A percentile compares a stretch with the other conserved stretches of the same genome.
Conservation (phyloP, 2,113 vertebrate genomes). For the Gallinago jamesoni region DNA sequence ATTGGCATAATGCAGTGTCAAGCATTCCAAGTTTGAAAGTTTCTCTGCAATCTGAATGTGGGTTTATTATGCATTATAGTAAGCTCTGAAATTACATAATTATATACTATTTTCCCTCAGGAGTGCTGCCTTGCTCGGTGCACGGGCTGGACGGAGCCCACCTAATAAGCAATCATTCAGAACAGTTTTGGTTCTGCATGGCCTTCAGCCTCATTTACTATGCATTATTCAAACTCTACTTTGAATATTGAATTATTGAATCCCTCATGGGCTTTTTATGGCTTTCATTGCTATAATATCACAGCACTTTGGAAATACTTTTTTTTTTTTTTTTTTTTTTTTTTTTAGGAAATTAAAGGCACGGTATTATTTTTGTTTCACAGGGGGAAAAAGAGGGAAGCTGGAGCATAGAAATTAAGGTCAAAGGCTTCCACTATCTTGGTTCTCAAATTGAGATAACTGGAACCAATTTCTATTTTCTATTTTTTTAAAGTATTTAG, state of each 20-base stretch:
- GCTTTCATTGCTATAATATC: background rate
- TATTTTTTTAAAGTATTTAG: background rate
- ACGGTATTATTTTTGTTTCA: background rate
- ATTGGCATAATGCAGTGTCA: background rate
- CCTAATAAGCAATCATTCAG: background rate
- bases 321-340: background rate
- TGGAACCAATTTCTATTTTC: background rate
- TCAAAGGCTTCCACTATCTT: background rate
- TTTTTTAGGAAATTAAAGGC: background rate
- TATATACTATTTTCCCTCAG: background rate
- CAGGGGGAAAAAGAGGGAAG: background rate
- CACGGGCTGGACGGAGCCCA: background rate
- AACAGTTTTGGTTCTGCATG: background rate
- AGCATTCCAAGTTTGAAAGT: background rate
- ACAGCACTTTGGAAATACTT: background rate
- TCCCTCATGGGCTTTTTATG: background rate
- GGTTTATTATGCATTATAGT: background rate
- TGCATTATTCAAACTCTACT: slow-evolving; percentile 15
- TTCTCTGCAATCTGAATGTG: background rate
- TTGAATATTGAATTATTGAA: background rate
- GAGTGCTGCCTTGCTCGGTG: background rate
- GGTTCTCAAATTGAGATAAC: background rate
- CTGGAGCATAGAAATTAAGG: background rate
- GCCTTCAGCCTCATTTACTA: background rate
- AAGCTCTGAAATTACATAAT: background rate